Evolutionary conservation across 2,113 vertebrate species (phyloP).

Genomic region (Trematocara stigmaticum): DNA sequence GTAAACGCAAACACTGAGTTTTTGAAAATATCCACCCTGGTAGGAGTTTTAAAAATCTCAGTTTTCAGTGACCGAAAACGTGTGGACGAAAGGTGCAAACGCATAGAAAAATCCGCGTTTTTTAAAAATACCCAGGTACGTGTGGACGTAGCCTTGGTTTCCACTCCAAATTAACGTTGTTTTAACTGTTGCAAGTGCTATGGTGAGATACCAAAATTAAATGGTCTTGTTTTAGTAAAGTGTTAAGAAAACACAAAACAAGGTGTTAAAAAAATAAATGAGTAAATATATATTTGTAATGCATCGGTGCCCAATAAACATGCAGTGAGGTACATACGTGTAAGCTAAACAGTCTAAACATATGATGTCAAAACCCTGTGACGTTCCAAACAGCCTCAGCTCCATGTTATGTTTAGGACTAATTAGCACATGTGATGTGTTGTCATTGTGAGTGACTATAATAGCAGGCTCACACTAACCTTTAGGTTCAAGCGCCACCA

Average conservation of each 20-base stretch:
- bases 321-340: neutral
- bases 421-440: neutral
- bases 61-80: too few relatives aligned
- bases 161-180: neutral
- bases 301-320: neutral
- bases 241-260: neutral
- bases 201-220: neutral
- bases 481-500: neutral
- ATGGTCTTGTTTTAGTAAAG: neutral
- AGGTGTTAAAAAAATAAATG: neutral
- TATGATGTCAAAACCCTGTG: neutral
- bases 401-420: neutral
- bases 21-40: too few relatives aligned
- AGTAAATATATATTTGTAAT: neutral
- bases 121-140: too few relatives aligned
- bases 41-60: too few relatives aligned
- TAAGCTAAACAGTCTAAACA: neutral
- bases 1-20: too few relatives aligned
- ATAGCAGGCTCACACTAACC: neutral
- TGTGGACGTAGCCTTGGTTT: neutral
- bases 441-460: neutral
- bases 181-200: neutral
- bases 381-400: neutral
- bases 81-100: too few relatives aligned
- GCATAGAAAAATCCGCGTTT: too few relatives aligned